Base-by-base conservation (phyloP, 2,888 invertebrate species). In the Eucriotettix oculatus region DNA sequence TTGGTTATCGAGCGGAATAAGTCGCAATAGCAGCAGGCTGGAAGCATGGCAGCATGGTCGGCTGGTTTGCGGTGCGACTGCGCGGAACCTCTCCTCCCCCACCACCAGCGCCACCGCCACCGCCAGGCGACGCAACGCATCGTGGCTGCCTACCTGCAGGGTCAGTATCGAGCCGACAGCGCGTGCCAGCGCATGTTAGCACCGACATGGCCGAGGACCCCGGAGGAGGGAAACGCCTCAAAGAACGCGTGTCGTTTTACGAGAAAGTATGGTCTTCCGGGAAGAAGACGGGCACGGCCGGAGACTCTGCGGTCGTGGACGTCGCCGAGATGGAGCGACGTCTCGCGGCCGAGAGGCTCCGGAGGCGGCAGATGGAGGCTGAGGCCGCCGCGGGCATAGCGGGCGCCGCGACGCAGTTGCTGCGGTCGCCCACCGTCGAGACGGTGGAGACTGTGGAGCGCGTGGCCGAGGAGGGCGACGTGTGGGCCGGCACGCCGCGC, bases 171-270 rank as follows among this genome's bases (percentile, higher is more conserved):
- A 48, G 48, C 48, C n/a, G 48, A 14, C 48, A 29, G 29, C 29
- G 29, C 48, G 48, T 48, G 48, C n/a, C 48, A 48, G 48, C 48
- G 48, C 29, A 29, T 29, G 29, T 48, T n/a, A 48, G 48, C 48
- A 48, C n/a, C 48, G 48, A 48, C 52, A 29, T 16, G 57, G 42
- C 17, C 43, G 55, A 41, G 65, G 60, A 68, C 74, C 73, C 70
- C 73, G 74, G 61, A 75, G 48, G 48, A 12, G 48, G 48, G 12
- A 48, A 48, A 48, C 48, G 48, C 48, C 79, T 89, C 63, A 80
- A 82, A 64, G 85, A 87, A 69, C 82, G 86, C 67, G 88, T 90
- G 67, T 82, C 79, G 66, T 87, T 87, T 72, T 90, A 87, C 74
- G 90, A 90, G 73, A 84, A 85, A 75, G 81, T 87, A 65, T 87